phyloP scores from a whole-genome alignment of 2,797 vertebrate species.

The Pseudocheirus occidentalis region DNA sequence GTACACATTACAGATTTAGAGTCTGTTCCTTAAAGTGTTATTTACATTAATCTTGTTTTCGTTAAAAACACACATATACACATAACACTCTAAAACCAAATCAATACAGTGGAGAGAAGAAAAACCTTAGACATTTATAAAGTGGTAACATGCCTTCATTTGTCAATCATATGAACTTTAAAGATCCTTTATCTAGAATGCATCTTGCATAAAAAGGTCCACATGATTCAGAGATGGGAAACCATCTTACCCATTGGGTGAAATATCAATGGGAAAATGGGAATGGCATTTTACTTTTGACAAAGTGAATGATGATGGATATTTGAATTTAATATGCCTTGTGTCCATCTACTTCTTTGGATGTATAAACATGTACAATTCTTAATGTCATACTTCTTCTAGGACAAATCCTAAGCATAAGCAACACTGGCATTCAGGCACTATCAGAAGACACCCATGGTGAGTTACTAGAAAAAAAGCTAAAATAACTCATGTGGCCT shows the following conservation, averaged over 20 bases:
- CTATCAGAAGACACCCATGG: neutral
- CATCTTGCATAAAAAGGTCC: neutral
- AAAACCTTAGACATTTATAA: constrained; percentile 64
- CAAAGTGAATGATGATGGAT: neutral
- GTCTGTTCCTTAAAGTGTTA: constrained; percentile 77
- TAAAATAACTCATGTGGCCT: neutral
- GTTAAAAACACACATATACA: constrained; percentile 51
- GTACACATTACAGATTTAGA: constrained; percentile 66
- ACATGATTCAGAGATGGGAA: neutral
- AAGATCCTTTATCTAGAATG: too few relatives aligned
- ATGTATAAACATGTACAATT: neutral
- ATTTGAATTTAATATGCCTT: neutral
- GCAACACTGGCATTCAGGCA: neutral
- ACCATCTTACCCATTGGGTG: neutral
- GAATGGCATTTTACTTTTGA: neutral
- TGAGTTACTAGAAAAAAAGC: too few relatives aligned
- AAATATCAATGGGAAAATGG: neutral
- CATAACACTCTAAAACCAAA: constrained; percentile 66
- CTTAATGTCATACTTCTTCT: neutral
- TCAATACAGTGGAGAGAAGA: constrained; percentile 66
- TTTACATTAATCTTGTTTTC: constrained; percentile 79
- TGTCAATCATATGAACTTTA: fast-evolving
- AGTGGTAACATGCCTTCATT: neutral
- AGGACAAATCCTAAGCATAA: neutral
- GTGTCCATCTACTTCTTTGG: neutral